Percentiles rank a stretch among this genome's conserved stretches.
Evolutionary conservation across 1,140 invertebrate genomes (phyloP).

Genomic region (Nasonia giraulti): DNA sequence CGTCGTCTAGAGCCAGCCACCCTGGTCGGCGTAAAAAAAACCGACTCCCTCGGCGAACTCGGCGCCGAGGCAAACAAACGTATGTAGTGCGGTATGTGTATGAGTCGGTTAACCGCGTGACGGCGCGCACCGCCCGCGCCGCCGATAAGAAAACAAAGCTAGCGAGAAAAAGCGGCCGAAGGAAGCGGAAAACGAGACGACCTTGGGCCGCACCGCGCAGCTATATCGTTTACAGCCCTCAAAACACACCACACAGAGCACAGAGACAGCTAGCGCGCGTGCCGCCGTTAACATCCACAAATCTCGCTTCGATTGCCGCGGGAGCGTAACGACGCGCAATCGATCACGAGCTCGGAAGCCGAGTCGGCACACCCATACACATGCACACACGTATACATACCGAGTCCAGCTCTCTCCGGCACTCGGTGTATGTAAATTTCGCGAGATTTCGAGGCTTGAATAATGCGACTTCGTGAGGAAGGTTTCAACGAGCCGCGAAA

Average conservation of each 20-base stretch:
- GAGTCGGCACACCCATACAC: not conserved
- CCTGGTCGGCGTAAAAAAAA: not conserved
- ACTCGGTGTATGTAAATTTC: slow-evolving; percentile 19
- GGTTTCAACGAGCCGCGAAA: slow-evolving; percentile 12
- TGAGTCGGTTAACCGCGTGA: not conserved
- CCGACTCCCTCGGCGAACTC: not conserved
- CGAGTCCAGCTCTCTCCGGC: not conserved
- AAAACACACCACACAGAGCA: not conserved
- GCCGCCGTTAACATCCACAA: slow-evolving; percentile 24
- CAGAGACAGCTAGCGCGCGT: not conserved
- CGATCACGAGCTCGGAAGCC: not conserved
- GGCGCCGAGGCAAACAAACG: not conserved
- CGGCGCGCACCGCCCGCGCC: not conserved
- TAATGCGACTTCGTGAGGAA: slow-evolving; percentile 9
- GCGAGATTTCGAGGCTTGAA: slow-evolving; percentile 6
- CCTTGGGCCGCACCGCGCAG: not conserved
- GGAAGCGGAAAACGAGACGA: not conserved
- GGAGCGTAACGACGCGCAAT: slow-evolving; percentile 1
- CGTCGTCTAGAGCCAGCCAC: not conserved
- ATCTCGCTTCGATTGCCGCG: slow-evolving; percentile 7
- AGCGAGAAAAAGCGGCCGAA: not conserved
- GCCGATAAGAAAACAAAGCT: not conserved
- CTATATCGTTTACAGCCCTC: no score
- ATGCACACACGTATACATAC: not conserved
- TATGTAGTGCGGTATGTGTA: not conserved